A percentile compares a stretch with the other conserved stretches of the same genome.
Evolutionary conservation across 2,113 vertebrate species (phyloP).

Genomic region (Notarius quadriscutis): DNA sequence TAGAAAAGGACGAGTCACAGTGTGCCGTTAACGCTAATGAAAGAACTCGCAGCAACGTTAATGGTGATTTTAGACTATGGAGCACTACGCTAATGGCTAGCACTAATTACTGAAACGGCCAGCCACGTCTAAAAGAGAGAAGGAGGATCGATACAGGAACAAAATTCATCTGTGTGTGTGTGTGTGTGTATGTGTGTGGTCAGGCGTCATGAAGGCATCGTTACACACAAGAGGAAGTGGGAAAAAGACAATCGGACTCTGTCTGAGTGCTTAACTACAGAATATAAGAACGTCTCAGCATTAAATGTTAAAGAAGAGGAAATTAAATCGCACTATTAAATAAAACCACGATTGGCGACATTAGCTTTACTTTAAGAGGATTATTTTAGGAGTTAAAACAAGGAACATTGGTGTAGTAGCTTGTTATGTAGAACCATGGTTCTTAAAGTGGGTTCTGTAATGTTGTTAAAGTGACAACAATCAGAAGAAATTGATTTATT

Average conservation of each 20-base stretch:
- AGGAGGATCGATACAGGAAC: slow-evolving; percentile 75
- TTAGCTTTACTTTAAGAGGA: neutral
- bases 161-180: slow-evolving; percentile 11
- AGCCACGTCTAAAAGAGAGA: slow-evolving; percentile 71
- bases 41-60: slow-evolving; percentile 75
- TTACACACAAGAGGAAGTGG: neutral
- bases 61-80: slow-evolving; percentile 74
- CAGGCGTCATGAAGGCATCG: neutral
- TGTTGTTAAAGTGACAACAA: neutral
- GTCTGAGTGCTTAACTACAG: slow-evolving; percentile 3
- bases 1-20: slow-evolving; percentile 69
- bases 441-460: neutral
- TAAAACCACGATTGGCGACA: neutral
- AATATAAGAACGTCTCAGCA: neutral
- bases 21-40: slow-evolving; percentile 69
- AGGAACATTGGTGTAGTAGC: neutral
- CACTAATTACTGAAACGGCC: slow-evolving; percentile 76
- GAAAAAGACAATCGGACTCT: neutral
- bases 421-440: neutral
- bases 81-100: slow-evolving; percentile 77
- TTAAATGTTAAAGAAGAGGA: neutral
- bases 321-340: neutral
- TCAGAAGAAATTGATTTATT: neutral
- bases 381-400: neutral
- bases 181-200: slow-evolving; percentile 40